Evolutionary conservation across 2,888 invertebrate genomes (phyloP).

Genomic region (Diachrysia chrysitis): DNA sequence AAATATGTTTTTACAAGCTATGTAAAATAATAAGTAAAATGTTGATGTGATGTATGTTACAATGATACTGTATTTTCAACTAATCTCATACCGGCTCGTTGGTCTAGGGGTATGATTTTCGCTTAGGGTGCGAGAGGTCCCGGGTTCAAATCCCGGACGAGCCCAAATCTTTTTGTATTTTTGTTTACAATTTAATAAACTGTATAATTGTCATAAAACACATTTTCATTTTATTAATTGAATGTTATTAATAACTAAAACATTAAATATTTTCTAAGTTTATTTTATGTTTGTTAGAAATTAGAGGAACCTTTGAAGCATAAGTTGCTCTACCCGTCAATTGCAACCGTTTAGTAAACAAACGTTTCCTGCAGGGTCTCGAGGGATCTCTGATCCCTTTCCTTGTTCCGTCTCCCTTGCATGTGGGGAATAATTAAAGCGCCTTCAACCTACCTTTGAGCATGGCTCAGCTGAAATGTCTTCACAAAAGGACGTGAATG

Average conservation of each 20-base stretch:
- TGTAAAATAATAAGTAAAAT: background rate
- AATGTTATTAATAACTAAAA: background rate
- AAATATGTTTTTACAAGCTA: background rate
- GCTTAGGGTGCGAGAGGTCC: conserved; percentile 90
- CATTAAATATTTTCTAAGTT: background rate
- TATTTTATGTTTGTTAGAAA: background rate
- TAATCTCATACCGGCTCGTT: conserved; percentile 75
- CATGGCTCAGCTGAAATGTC: conserved; percentile 74
- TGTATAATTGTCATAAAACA: background rate
- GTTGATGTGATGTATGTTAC: background rate
- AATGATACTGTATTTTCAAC: conserved; percentile 54
- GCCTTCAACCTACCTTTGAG: conserved; percentile 78
- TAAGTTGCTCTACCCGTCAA: conserved; percentile 56
- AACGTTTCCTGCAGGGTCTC: conserved; percentile 63
- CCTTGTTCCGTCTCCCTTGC: conserved; percentile 65
- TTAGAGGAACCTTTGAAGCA: conserved; percentile 36
- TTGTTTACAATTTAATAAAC: background rate
- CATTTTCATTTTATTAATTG: background rate
- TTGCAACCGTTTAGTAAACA: conserved; percentile 69
- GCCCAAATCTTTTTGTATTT: conserved; percentile 73
- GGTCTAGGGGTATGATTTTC: conserved; percentile 90
- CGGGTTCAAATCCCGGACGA: conserved; percentile 90
- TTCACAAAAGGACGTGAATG: conserved; percentile 76
- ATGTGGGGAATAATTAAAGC: conserved; percentile 82
- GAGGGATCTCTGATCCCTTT: conserved; percentile 66